A percentile compares a stretch with the other conserved stretches of the same genome.
phyloP scores from a whole-genome alignment of 1,140 invertebrate genomes.

The Hesperophylax magnus region DNA sequence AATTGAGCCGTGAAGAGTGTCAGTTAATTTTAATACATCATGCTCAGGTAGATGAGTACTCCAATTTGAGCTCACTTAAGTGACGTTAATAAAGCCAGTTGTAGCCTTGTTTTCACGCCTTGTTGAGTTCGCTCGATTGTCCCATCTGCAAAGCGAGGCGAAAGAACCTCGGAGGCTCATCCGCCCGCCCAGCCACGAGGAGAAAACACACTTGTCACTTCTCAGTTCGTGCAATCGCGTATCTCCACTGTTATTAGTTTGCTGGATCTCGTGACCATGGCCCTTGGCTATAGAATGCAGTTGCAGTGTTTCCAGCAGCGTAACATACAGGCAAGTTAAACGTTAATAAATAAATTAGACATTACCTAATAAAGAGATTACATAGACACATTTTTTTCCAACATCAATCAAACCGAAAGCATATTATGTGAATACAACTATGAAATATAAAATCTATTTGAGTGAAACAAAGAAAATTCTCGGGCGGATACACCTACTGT shows the following conservation, averaged over 20 bases:
- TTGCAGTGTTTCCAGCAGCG: too few species aligned
- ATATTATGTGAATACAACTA: too few species aligned
- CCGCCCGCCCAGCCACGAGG: not conserved
- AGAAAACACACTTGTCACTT: slow-evolving; percentile 20
- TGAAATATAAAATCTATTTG: too few species aligned
- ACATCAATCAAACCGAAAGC: too few species aligned
- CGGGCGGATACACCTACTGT: too few species aligned
- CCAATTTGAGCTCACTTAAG: not conserved
- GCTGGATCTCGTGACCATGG: not conserved
- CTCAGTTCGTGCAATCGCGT: not conserved
- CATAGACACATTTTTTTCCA: too few species aligned
- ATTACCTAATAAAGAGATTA: too few species aligned
- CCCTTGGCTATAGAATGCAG: not conserved
- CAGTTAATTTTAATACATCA: not conserved
- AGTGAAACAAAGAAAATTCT: too few species aligned
- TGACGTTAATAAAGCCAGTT: not conserved
- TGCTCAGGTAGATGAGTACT: not conserved
- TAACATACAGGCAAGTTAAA: not conserved
- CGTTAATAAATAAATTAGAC: too few species aligned
- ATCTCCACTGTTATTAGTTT: not conserved
- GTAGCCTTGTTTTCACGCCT: slow-evolving; percentile 8
- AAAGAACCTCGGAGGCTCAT: too few species aligned
- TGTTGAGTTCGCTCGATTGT: not conserved
- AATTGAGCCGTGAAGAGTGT: not conserved
- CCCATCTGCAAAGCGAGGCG: too few species aligned